A percentile compares a stretch with the other conserved stretches of the same genome.
Evolutionary conservation across 2,888 invertebrate species (phyloP).

Genomic region (Hirudinaria manillensis): DNA sequence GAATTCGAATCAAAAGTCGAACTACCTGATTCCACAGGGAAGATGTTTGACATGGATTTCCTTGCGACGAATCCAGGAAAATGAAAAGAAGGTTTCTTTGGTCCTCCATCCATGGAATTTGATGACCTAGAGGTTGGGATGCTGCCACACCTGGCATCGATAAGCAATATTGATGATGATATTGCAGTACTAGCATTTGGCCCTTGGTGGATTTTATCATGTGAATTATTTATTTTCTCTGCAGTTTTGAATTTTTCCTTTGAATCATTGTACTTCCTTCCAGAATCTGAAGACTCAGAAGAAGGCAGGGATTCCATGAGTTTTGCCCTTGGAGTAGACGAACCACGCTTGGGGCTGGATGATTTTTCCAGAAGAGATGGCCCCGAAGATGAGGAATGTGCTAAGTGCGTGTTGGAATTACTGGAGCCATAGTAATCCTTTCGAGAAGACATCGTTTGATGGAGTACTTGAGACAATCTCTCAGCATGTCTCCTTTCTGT

Average conservation of each 20-base stretch:
- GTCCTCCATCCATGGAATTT: background rate
- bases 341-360: background rate
- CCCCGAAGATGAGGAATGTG: background rate
- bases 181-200: no score
- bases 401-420: background rate
- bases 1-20: background rate
- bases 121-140: conserved; percentile 1
- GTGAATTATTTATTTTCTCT: background rate
- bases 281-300: background rate
- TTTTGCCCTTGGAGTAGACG: no score
- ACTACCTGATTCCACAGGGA: background rate
- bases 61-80: conserved; percentile 14
- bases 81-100: conserved; percentile 16
- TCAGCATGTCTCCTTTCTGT: conserved; percentile 28
- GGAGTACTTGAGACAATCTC: conserved; percentile 26
- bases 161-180: no score
- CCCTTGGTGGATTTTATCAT: background rate
- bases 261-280: background rate
- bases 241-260: conserved; percentile 16
- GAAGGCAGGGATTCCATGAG: background rate
- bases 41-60: conserved; percentile 28
- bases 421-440: conserved; percentile 25
- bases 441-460: conserved; percentile 25
- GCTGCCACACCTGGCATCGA: background rate
- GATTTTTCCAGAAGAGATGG: conserved; percentile 1